Conservation (phyloP, 2,888 invertebrate species). For the Machimus atricapillus region DNA sequence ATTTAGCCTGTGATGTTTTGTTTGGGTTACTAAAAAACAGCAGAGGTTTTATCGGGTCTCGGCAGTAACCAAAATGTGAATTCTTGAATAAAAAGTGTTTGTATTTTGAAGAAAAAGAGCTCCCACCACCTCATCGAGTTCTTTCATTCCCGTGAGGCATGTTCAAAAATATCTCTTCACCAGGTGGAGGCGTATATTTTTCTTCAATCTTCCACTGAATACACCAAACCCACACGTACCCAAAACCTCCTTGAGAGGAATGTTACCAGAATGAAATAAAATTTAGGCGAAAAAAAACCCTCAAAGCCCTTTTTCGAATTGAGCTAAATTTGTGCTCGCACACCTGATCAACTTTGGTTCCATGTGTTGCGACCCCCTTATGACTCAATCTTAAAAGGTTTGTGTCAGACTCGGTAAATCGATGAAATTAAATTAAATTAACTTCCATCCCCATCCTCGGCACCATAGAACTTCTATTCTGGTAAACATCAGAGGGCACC, state of each 20-base stretch:
- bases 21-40: neutral
- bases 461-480: neutral
- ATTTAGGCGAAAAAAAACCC: neutral
- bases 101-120: neutral
- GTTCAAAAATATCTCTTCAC: neutral
- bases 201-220: neutral
- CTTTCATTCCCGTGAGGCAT: neutral
- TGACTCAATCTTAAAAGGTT: neutral
- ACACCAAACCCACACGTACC: neutral
- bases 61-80: neutral
- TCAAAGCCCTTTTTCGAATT: neutral
- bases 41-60: neutral
- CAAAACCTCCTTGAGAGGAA: neutral
- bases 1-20: neutral
- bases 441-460: neutral
- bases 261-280: neutral
- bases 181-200: neutral
- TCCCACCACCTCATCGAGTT: neutral
- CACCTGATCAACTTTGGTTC: neutral
- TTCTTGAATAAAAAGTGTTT: neutral
- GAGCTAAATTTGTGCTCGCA: neutral
- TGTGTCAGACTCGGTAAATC: neutral
- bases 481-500: neutral
- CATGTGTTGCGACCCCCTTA: neutral
- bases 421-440: neutral